Percentiles rank a stretch among this genome's conserved stretches.
Conservation (phyloP, 2,113 vertebrate genomes). For the Eulemur rufifrons region DNA sequence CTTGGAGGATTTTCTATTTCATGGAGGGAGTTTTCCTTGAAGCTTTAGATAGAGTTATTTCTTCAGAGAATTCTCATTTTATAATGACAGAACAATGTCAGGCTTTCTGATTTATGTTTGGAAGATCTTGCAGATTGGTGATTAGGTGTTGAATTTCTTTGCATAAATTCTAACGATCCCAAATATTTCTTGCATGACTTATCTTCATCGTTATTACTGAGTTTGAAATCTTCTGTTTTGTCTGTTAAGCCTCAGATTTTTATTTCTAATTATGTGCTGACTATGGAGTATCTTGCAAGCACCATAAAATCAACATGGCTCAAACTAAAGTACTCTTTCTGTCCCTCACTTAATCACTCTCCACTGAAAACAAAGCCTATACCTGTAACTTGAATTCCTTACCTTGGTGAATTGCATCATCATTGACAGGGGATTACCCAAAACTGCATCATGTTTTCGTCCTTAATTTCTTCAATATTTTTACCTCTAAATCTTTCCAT, state of each 20-base stretch:
- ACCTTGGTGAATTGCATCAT: not conserved
- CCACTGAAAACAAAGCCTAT: not conserved
- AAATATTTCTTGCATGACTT: not conserved
- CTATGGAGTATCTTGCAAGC: not conserved
- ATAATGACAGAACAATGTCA: not conserved
- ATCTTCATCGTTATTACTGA: not conserved
- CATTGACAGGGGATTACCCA: not conserved
- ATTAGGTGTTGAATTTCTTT: not conserved
- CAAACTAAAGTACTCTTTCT: not conserved
- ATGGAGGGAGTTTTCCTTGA: not conserved
- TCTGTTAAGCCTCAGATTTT: not conserved
- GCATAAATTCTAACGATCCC: not conserved
- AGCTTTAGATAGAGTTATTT: not conserved
- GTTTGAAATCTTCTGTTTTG: not conserved
- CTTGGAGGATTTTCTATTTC: slow-evolving; percentile 24
- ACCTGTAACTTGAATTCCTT: not conserved
- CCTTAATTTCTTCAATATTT: not conserved
- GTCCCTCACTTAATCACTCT: not conserved
- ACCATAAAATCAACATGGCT: not conserved
- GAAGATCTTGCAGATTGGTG: not conserved
- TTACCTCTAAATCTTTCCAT: not conserved
- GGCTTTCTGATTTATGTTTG: not conserved
- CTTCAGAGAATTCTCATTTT: slow-evolving; percentile 1
- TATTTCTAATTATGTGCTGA: not conserved
- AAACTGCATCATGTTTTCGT: not conserved